Base-by-base conservation (phyloP, 2,113 vertebrate species). In the Xyrauchen texanus region DNA sequence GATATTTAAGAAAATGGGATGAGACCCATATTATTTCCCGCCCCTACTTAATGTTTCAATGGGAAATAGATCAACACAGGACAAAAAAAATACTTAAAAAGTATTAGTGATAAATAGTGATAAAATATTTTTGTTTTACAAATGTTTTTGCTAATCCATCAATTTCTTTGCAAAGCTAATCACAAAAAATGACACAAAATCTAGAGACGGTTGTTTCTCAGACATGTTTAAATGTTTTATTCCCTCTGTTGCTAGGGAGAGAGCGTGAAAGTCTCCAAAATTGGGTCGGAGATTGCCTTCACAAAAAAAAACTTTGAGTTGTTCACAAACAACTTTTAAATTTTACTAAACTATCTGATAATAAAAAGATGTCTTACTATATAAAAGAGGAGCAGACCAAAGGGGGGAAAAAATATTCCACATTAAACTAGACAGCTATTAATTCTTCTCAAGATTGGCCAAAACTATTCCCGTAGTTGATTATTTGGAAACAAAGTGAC, bases 171-270 rank as follows among this genome's bases (percentile, higher is more conserved):
- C 8, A n/a, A 72, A 7, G 42, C 42, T 60, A 8, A 70, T 15
- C 58, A 6, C 21, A 70, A 63, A 58, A 34, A 21, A 16, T 45
- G 4, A 8, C 10, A 74, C 61, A 70, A 62, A 68, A 44, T 11
- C 44, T 4, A 15, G 49, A 51, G 58, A 73, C 62, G 4, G 6
- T 60, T 71, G n/a, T n/a, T n/a, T 34, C 65, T 61, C 42, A 63
- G 47, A 74, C 64, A 34, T 13, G 8, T 16, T 62, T 53, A 34
- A 34, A 81, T 78, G 66, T 69, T 78, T 60, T 53, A 78, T 70
- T 60, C 60, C 13, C 77, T 78, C 21, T 7, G 34, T 53, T 63
- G 49, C 58, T 62, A 45, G 4, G 47, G 77, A 61, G 66, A 63
- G 46, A 62, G 10, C 68, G 8, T 63, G 58, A 52, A 63, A 70